Evolutionary conservation across 1,140 invertebrate genomes (phyloP), one percentile per base, ranked within the genome.

Genomic region (Drosophila mayri): DNA sequence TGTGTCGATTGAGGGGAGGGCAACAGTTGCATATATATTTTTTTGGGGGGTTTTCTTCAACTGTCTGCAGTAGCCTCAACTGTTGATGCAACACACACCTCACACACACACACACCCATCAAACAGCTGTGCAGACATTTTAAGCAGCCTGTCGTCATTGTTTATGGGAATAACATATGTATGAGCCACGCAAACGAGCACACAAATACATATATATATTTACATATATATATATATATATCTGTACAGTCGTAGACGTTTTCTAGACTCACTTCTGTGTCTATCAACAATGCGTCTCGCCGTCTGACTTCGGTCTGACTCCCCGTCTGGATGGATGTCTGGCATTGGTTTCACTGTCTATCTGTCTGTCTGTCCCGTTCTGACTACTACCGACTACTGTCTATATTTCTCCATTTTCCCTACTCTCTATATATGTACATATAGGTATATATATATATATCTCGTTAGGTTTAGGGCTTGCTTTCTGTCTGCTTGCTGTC

Each of bases 91-190:
- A 86, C 82, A 70, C 68, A 46, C 55, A 67, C 22, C 44, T 6
- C 55, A 65, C 57, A 62, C 47, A 75, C 55, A 64, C 66, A 72
- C 57, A 59, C 43, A 65, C 65, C 54, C 38, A 67, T 38, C 67
- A 83, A 88, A 87, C 85, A 87, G 84, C 84, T 88, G 85, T 59
- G 85, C 81, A 88, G 84, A 88, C 84, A 84, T 88, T 87, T 85
- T 87, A 87, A 87, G 84, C 84, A 87, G 84, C 85, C 47, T 79
- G 46, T 65, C 64, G 66, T 44, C 76, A 66, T 67, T 68, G 64
- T 59, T 61, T 76, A 59, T 58, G 61, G 25, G 44, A 66, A 50
- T 67, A 66, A 67, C 63, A 46, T 62, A 65, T 66, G 58, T 63
- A 44, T 67, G 43, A 49, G 62, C 43, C 25, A 65, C 41, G 62